A percentile compares a stretch with the other conserved stretches of the same genome.
These are phyloP conservation scores for Trididemnum clinides DNA, from an alignment of 23 tunicate species.

Conservation along the genomic window DNA sequence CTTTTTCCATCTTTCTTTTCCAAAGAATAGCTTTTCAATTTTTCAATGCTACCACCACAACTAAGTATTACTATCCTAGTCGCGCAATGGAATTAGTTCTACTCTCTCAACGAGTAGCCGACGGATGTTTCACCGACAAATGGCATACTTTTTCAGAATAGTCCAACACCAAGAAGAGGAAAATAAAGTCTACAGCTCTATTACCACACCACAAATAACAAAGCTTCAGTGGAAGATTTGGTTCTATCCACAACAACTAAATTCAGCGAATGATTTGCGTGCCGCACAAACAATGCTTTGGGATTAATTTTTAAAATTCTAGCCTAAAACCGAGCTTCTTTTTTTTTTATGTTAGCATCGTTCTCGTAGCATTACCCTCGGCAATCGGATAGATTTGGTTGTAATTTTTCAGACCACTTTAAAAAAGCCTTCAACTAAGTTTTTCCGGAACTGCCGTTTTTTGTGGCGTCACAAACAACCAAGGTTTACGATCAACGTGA, in stretches of 20 bases:
- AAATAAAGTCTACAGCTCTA: background rate
- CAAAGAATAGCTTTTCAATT: background rate
- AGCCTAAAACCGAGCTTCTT: background rate
- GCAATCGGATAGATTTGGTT: background rate
- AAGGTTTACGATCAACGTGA: too few species aligned
- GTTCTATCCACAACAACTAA: too few species aligned
- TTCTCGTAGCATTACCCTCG: background rate
- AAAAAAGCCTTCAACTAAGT: background rate
- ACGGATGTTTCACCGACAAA: background rate
- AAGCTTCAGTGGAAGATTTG: too few species aligned
- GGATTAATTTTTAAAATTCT: background rate
- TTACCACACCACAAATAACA: background rate
- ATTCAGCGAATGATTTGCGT: too few species aligned
- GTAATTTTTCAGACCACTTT: background rate
- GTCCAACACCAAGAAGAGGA: background rate
- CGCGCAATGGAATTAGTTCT: background rate
- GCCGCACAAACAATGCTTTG: background rate
- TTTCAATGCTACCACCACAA: background rate
- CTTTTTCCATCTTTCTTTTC: background rate
- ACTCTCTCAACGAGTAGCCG: background rate
- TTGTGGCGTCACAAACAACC: background rate
- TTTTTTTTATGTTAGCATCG: background rate
- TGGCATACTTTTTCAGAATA: background rate
- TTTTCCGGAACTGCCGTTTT: background rate
- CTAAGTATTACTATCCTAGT: background rate